Evolutionary conservation across 2,888 invertebrate genomes (phyloP), one percentile per base, ranked within the genome.

Genomic region (Ectropis crepuscularia): DNA sequence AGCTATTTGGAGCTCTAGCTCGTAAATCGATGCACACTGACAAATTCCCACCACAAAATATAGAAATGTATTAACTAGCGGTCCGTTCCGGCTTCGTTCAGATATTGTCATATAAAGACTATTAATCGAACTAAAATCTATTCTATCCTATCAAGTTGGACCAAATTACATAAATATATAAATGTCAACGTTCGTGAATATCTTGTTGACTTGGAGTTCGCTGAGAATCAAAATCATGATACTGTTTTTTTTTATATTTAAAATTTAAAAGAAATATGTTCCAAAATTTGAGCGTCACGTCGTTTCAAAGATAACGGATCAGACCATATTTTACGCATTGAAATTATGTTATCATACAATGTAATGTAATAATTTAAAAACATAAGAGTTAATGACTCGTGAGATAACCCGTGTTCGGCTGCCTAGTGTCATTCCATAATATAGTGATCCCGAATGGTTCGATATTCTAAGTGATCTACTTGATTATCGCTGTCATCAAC

Each of bases 351-450:
- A n/a, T 50, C 39, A 50, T 50, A n/a, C 7, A n/a, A n/a, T 39
- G 16, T 28, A 12, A 16, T 16, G 50, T 28, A 41, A 28, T 28
- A 28, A 16, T 41, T 6, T 51, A 28, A 51, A 41, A 41, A 41
- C 41, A 42, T 39, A 7, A 11, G 49, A 55, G 41, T 42, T 38
- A 43, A 50, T 57, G 55, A 57, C 58, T 57, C 48, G 54, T 39
- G 51, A 36, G 70, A 72, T 71, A 72, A 71, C 74, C 74, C 74
- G 68, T 37, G 42, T 8, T 11, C 5, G 36, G 10, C n/a, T 53
- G 28, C 53, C 53, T 42, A 53, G n/a, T 45, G 28, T 45, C 43
- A 53, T 43, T 53, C 8, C 43, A 43, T 36, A 43, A 11, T 53
- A 16, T n/a, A 53, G 53, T 53, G 43, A 53, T 53, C 11, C 11